A percentile compares a stretch with the other conserved stretches of the same genome.
phyloP scores from a whole-genome alignment of 2,797 vertebrate genomes.

The Lates japonicus region DNA sequence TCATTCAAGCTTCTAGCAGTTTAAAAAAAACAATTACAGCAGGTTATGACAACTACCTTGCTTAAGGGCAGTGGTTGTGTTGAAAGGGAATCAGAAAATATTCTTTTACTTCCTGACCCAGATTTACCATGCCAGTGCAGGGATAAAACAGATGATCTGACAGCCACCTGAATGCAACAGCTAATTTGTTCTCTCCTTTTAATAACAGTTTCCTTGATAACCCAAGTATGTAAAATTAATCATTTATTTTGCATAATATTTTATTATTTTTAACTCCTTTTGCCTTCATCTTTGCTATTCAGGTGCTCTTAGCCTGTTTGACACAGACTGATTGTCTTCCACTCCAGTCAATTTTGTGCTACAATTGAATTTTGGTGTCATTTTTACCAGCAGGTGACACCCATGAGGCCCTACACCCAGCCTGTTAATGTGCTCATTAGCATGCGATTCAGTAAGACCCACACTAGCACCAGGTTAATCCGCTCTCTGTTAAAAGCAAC shows the following conservation, averaged over 20 bases:
- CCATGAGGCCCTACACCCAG: neutral
- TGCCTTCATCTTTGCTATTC: neutral
- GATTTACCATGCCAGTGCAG: neutral
- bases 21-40: neutral
- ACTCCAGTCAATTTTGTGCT: neutral
- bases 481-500: constrained; percentile 40
- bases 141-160: neutral
- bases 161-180: neutral
- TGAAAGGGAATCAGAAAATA: neutral
- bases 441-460: constrained; percentile 32
- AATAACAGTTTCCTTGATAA: neutral
- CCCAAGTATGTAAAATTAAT: neutral
- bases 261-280: neutral
- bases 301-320: neutral
- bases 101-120: neutral
- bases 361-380: neutral
- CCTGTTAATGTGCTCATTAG: constrained; percentile 51
- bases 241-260: neutral
- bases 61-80: neutral
- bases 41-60: neutral
- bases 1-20: neutral
- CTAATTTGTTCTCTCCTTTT: neutral
- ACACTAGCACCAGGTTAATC: constrained; percentile 45
- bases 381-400: neutral
- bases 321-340: neutral